A percentile compares a stretch with the other conserved stretches of the same genome.
phyloP scores from a whole-genome alignment of 1,140 invertebrate species.

The Drosophila grimshawi region DNA sequence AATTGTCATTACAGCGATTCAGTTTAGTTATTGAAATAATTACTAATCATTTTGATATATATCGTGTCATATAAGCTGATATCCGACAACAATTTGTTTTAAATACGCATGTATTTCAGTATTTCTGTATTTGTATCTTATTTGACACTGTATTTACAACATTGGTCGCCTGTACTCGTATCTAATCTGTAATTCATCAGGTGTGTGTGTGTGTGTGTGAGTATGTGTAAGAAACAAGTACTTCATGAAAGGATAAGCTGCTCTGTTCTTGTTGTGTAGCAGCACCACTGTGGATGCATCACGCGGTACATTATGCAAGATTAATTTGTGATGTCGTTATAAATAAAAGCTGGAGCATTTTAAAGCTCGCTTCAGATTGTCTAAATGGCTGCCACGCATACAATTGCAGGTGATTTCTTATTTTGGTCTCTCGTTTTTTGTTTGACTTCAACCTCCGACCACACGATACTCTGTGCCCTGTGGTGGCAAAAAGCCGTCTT shows the following conservation, averaged over 20 bases:
- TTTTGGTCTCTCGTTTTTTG: neutral
- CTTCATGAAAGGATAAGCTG: constrained; percentile 78
- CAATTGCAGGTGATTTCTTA: constrained; percentile 22
- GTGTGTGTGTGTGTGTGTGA: constrained; percentile 37
- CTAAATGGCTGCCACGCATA: constrained; percentile 34
- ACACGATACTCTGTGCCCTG: neutral
- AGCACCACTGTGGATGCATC: constrained; percentile 26
- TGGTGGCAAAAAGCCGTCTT: neutral
- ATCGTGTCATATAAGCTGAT: too few relatives aligned
- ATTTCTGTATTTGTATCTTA: too few relatives aligned
- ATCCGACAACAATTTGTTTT: too few relatives aligned
- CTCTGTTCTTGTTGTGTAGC: constrained; percentile 14
- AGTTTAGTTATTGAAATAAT: too few relatives aligned
- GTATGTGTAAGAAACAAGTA: constrained; percentile 32
- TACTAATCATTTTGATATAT: too few relatives aligned
- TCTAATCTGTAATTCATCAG: constrained; percentile 53
- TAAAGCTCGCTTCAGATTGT: constrained; percentile 57
- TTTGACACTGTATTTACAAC: constrained; percentile 36
- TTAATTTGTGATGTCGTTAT: constrained; percentile 82
- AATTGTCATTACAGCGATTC: too few relatives aligned
- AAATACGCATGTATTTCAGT: too few relatives aligned
- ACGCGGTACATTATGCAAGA: constrained; percentile 76
- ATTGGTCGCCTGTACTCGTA: constrained; percentile 41
- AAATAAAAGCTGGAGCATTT: constrained; percentile 79
- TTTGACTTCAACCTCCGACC: neutral